These are phyloP conservation scores for Antennarius maculatus DNA, from an alignment of 2,797 vertebrate genomes.

Conservation along the genomic window DNA sequence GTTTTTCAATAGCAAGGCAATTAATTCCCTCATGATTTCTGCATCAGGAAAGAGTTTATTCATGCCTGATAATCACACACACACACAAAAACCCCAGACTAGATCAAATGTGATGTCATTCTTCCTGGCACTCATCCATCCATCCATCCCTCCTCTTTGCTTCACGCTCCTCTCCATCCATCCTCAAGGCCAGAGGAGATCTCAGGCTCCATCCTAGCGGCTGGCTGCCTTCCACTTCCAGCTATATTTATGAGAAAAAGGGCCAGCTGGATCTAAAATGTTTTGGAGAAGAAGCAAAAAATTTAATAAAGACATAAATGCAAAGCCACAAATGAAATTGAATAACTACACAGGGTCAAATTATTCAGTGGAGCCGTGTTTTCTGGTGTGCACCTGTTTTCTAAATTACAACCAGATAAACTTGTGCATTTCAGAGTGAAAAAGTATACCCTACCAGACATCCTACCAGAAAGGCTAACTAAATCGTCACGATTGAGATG, in stretches of 20 bases:
- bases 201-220: conserved; percentile 37
- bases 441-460: too few relatives aligned
- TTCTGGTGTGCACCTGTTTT: too few relatives aligned
- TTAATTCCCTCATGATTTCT: conserved; percentile 42
- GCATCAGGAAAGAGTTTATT: conserved; percentile 13
- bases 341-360: conserved; percentile 40
- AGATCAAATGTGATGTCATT: conserved; percentile 25
- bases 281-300: conserved; percentile 35
- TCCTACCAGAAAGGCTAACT: too few relatives aligned
- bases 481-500: too few relatives aligned
- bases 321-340: conserved; percentile 29
- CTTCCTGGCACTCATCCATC: conserved; percentile 11
- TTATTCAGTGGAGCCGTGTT: neutral
- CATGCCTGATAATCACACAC: neutral
- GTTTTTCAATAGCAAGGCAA: conserved; percentile 19
- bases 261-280: conserved; percentile 55
- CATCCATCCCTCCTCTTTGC: neutral
- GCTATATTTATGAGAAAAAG: conserved; percentile 43
- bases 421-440: too few relatives aligned
- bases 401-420: too few relatives aligned
- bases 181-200: conserved; percentile 43
- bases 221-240: conserved; percentile 56
- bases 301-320: conserved; percentile 50
- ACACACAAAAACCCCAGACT: conserved; percentile 2
- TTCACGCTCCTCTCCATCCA: conserved; percentile 13